These are phyloP conservation scores for Trachythela sp. DNA, from an alignment of 64 coral and sea anemone genomes.

Conservation along the genomic window DNA sequence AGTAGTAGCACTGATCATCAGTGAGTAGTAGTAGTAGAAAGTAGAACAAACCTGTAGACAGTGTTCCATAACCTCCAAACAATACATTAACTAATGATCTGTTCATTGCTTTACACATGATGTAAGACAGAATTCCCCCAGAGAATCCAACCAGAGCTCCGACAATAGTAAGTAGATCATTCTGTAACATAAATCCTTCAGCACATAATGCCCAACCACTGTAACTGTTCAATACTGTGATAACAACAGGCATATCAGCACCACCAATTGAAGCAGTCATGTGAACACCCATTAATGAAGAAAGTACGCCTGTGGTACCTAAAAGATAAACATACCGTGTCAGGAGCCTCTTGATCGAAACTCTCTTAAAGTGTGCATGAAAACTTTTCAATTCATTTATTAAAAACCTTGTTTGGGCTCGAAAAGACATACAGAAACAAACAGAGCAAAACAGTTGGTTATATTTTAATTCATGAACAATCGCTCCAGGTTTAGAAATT, in stretches of 20 bases:
- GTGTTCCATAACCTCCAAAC: conserved; percentile 94
- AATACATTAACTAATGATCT: conserved; percentile 83
- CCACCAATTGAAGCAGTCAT: conserved; percentile 98
- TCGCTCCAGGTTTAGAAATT: no score
- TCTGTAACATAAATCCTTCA: conserved; percentile 98
- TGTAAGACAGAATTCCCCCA: conserved; percentile 96
- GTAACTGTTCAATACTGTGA: conserved; percentile 97
- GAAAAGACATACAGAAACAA: no score
- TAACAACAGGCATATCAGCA: conserved; percentile 97
- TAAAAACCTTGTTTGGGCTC: no score
- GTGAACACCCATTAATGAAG: conserved; percentile 93
- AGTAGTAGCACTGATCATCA: no score
- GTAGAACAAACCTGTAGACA: conserved; percentile 62
- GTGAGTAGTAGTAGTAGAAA: no score
- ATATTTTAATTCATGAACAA: no score
- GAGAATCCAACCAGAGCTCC: conserved; percentile 96
- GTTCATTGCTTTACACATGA: conserved; percentile 99
- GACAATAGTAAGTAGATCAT: conserved; percentile 94
- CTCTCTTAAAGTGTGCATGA: no score
- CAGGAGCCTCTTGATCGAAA: no score
- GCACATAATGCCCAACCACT: conserved; percentile 98
- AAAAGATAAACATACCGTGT: no score
- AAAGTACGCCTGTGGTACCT: conserved; percentile 78
- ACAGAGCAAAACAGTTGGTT: no score
- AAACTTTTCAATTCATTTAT: no score